Base-by-base conservation (phyloP, 2,888 invertebrate species). In the Synanthedon tipuliformis region DNA sequence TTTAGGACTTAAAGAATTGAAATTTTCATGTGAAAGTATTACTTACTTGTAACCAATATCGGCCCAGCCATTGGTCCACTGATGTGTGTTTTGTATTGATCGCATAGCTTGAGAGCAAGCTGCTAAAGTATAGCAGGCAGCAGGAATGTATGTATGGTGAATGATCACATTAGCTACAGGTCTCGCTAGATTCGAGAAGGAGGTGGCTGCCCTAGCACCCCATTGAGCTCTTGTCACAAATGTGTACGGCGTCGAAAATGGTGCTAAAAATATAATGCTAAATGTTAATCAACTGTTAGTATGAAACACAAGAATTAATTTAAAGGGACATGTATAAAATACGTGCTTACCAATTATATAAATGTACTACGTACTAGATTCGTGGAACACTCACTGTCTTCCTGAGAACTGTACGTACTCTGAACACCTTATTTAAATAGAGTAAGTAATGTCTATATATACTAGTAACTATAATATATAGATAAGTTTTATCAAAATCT, bases 121-220 rank as follows among this genome's bases (percentile, higher is more conserved):
- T 0, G 71, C 73, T 0, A 71, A 68, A 0, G 77, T 88, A 57
- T 71, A 69, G 68, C 93, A 93, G 15, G 89, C 90, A 0, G 74
- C 75, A 0, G 92, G 92, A 45, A 77, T 73, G 67, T 90, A 91
- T 12, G 90, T 90, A 74, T 93, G 93, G 70, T 93, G 93, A 56
- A 93, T 91, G 53, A 93, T 88, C 27, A 92, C 92, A 65, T 79
- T 90, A 0, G 90, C 89, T 10, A 90, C 90, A 1, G 92, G 91
- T 13, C 82, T 88, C 48, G 61, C 54, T 67, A 92, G 86, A 2
- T 63, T 62, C 27, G 83, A 78, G n/a, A 81, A 68, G 0, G 64
- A 53, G 48, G 71, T 88, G 0, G 91, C 78, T 2, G 84, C 73
- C 34, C 81, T 73, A 0, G 90, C 92, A 0, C 88, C 85, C 93